These are phyloP conservation scores for Amblyteles armatorius DNA, from an alignment of 2,888 invertebrate species.

Conservation along the genomic window DNA sequence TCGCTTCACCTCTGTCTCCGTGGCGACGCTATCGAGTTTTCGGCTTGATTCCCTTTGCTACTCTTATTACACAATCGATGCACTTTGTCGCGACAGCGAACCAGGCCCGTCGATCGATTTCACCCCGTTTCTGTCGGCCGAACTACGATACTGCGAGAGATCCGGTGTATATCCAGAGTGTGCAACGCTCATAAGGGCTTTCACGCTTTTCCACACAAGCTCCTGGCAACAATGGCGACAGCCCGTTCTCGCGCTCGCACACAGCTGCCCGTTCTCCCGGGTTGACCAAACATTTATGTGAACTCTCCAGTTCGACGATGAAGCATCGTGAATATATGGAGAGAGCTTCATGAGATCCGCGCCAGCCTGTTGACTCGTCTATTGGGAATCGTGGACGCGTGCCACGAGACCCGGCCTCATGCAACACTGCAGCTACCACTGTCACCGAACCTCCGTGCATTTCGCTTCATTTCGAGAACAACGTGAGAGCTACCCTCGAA, in stretches of 20 bases:
- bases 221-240: slow-evolving; percentile 15
- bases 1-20: slow-evolving; percentile 20
- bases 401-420: slow-evolving; percentile 20
- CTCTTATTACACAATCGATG: slow-evolving; percentile 68
- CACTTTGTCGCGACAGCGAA: slow-evolving; percentile 53
- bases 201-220: slow-evolving; percentile 37
- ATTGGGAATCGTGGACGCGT: slow-evolving; percentile 57
- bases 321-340: slow-evolving; percentile 24
- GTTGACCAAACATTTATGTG: slow-evolving; percentile 44
- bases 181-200: slow-evolving; percentile 40
- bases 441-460: not conserved
- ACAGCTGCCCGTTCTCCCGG: not conserved
- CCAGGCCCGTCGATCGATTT: slow-evolving; percentile 49
- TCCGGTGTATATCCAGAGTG: slow-evolving; percentile 48
- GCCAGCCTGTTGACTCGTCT: slow-evolving; percentile 62
- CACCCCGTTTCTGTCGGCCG: not conserved
- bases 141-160: slow-evolving; percentile 10
- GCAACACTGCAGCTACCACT: not conserved
- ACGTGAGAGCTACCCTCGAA: not conserved
- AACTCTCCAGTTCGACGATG: slow-evolving; percentile 31
- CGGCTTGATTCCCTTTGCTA: slow-evolving; percentile 49
- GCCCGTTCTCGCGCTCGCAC: not conserved
- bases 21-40: slow-evolving; percentile 38
- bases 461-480: not conserved
- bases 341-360: slow-evolving; percentile 54